Percentiles rank a stretch among this genome's conserved stretches.
These are phyloP conservation scores for Raja brachyura DNA, from an alignment of 2,113 vertebrate genomes.

Conservation along the genomic window DNA sequence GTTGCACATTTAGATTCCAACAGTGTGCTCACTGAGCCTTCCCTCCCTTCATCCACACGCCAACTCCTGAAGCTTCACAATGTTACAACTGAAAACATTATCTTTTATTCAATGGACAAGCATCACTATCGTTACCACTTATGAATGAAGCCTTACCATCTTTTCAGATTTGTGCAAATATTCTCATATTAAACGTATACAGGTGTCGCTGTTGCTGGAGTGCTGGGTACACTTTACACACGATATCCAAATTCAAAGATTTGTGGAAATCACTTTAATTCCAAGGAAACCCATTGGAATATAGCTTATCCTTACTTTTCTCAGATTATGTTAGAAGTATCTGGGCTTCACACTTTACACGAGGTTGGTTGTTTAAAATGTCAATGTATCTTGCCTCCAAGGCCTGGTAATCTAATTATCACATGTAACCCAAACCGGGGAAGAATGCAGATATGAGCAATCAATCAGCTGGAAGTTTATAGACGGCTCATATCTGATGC, in stretches of 20 bases:
- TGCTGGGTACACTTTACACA: neutral
- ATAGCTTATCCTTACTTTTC: neutral
- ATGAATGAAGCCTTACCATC: neutral
- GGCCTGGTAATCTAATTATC: neutral
- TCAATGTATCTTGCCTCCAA: neutral
- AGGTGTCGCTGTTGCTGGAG: neutral
- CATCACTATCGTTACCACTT: neutral
- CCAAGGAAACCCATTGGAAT: neutral
- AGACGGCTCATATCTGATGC: neutral
- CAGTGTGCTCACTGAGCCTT: neutral
- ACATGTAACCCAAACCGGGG: neutral
- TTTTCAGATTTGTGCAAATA: neutral
- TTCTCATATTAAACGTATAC: neutral
- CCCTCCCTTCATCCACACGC: neutral
- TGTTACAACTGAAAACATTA: neutral
- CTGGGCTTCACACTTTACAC: neutral
- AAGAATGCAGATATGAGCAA: neutral
- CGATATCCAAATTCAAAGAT: neutral
- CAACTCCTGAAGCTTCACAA: neutral
- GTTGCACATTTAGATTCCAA: constrained; percentile 13
- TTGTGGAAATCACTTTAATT: neutral
- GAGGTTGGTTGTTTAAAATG: neutral
- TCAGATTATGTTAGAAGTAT: neutral
- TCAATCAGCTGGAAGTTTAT: neutral
- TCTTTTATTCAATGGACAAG: neutral